Evolutionary conservation across 2,797 vertebrate species (phyloP).

Genomic region (Parambassis ranga): DNA sequence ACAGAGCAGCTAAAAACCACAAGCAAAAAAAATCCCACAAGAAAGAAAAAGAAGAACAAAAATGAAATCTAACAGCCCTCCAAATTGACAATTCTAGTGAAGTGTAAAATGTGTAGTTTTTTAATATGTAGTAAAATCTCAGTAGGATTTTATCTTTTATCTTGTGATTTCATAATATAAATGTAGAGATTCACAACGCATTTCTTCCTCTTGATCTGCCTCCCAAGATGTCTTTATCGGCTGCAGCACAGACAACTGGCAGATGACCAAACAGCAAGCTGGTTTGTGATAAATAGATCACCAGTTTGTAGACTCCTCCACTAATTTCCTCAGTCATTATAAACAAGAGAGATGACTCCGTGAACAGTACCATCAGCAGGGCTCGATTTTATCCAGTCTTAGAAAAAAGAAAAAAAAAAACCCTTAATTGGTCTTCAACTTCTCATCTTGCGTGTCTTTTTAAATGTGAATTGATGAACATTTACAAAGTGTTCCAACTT

Average conservation of each 20-base stretch:
- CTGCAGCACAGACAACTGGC: slow-evolving; percentile 74
- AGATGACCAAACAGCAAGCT: slow-evolving; percentile 79
- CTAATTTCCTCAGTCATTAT: slow-evolving; percentile 75
- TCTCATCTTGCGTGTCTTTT: slow-evolving; percentile 72
- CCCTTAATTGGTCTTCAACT: slow-evolving; percentile 72
- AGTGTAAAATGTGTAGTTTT: slow-evolving; percentile 84
- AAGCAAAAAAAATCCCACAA: slow-evolving; percentile 71
- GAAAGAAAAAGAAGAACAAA: slow-evolving; percentile 37
- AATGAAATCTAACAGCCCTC: slow-evolving; percentile 87
- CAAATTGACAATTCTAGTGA: slow-evolving; percentile 93
- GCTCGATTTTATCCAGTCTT: slow-evolving; percentile 80
- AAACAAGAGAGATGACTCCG: slow-evolving; percentile 78
- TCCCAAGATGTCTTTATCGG: slow-evolving; percentile 71
- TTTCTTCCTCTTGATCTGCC: slow-evolving; percentile 75
- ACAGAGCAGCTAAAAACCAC: slow-evolving; percentile 84
- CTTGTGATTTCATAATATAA: slow-evolving; percentile 86
- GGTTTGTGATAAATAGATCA: slow-evolving; percentile 80
- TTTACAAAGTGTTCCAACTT: slow-evolving; percentile 81
- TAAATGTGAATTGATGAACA: slow-evolving; percentile 81
- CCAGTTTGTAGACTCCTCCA: slow-evolving; percentile 77
- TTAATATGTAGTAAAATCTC: slow-evolving; percentile 87
- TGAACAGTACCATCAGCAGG: slow-evolving; percentile 81
- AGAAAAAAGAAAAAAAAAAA: slow-evolving; percentile 61
- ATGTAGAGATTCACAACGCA: slow-evolving; percentile 81
- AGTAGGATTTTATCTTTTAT: slow-evolving; percentile 83